A percentile compares a stretch with the other conserved stretches of the same genome.
These are phyloP conservation scores for Neuroscelio doddi DNA, from an alignment of 2,888 invertebrate species.

Conservation along the genomic window DNA sequence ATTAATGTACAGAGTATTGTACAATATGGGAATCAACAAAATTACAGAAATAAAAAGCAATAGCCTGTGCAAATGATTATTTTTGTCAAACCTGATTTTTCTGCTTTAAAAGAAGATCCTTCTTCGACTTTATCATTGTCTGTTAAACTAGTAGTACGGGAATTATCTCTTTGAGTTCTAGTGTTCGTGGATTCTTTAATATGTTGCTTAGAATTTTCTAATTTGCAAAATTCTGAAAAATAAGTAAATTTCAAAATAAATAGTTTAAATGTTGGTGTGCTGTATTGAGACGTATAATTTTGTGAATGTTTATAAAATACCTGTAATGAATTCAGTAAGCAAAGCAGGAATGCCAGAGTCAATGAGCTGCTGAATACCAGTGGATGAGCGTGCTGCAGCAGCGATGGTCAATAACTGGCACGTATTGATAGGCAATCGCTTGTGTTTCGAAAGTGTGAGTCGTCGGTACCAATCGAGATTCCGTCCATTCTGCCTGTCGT, in stretches of 20 bases:
- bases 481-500: slow-evolving; percentile 51
- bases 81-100: slow-evolving; percentile 10
- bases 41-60: too few species aligned
- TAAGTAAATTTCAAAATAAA: background rate
- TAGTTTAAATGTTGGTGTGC: background rate
- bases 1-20: too few species aligned
- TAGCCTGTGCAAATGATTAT: too few species aligned
- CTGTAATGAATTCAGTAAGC: slow-evolving; percentile 76
- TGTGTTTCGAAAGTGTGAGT: slow-evolving; percentile 75
- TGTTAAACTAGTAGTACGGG: slow-evolving; percentile 63
- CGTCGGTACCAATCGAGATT: slow-evolving; percentile 76
- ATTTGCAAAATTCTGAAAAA: slow-evolving; percentile 60
- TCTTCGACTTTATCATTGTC: slow-evolving; percentile 73
- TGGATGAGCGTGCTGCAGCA: slow-evolving; percentile 85
- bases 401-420: slow-evolving; percentile 85
- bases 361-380: slow-evolving; percentile 83
- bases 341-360: slow-evolving; percentile 82
- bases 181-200: slow-evolving; percentile 43
- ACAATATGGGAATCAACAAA: too few species aligned
- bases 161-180: slow-evolving; percentile 10
- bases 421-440: slow-evolving; percentile 75
- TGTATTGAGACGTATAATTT: slow-evolving; percentile 1
- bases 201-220: slow-evolving; percentile 55
- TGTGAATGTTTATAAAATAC: slow-evolving; percentile 30
- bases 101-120: slow-evolving; percentile 21